phyloP scores from a whole-genome alignment of 1,140 invertebrate genomes.

The Kradibia gibbosae region DNA sequence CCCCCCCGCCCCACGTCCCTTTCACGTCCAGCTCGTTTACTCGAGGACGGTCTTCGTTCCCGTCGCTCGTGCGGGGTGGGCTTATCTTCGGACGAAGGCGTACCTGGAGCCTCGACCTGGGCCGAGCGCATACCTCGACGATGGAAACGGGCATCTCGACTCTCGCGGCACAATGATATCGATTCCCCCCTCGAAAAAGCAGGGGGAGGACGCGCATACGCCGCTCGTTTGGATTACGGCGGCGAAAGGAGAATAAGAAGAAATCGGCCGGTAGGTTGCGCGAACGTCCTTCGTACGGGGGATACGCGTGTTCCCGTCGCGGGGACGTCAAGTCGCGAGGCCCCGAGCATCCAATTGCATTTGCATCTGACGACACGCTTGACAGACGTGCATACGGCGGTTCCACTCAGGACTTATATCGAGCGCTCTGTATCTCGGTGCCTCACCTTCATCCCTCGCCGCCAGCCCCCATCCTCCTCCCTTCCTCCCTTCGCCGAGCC shows the following conservation, averaged over 20 bases:
- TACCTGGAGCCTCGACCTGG: neutral
- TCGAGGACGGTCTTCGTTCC: too few species aligned
- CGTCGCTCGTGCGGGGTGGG: neutral
- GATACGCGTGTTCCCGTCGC: slow-evolving; percentile 42
- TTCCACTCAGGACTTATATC: slow-evolving; percentile 31
- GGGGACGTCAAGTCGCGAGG: slow-evolving; percentile 1
- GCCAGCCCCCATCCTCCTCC: neutral
- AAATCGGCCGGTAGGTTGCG: slow-evolving; percentile 1
- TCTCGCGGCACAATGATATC: slow-evolving; percentile 22
- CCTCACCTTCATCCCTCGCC: neutral
- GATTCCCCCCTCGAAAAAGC: slow-evolving; percentile 29
- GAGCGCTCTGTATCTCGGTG: neutral
- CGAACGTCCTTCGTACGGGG: slow-evolving; percentile 13
- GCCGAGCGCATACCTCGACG: neutral
- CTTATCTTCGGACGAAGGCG: neutral
- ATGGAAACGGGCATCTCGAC: neutral
- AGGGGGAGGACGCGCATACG: neutral
- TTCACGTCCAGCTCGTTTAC: neutral
- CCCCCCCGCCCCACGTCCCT: too few species aligned
- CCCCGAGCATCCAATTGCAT: slow-evolving; percentile 40
- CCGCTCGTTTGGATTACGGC: neutral
- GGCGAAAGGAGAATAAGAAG: neutral
- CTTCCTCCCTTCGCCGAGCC: neutral
- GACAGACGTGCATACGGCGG: slow-evolving; percentile 34
- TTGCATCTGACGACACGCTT: slow-evolving; percentile 46